Evolutionary conservation across 2,888 invertebrate species (phyloP), one percentile per base, ranked within the genome.

Genomic region (Pristionchus japonicus): DNA sequence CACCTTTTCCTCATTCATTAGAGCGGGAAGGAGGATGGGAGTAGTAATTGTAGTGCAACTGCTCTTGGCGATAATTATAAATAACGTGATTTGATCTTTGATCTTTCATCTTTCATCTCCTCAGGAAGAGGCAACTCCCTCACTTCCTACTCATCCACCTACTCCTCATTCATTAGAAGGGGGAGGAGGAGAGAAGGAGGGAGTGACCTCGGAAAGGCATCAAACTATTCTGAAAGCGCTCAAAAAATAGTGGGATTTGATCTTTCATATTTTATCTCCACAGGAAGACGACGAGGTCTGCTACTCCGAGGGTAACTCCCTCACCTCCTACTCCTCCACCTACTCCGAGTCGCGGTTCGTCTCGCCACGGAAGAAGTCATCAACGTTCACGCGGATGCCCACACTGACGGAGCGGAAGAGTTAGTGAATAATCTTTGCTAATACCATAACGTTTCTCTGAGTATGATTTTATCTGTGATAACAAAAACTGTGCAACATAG

Each of bases 241-340:
- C 23, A 31, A 31, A 31, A 4, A 1, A 7, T 23, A 77, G 20
- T 23, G 43, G 11, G 1, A n/a, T 27, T 20, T 49, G 23, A 27
- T 3, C 4, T 6, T 49, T 37, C 4, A 49, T 43, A 3, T 31
- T n/a, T 82, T 11, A 82, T 82, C 49, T 17, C 49, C 9, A 1
- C 85, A 86, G 86, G 86, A 86, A 49, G 86, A 86, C 70, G 86
- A 86, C 31, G 49, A 43, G 43, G 74, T n/a, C 2, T n/a, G 47
- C 34, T 87, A 77, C 77, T 87, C 87, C 17, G 87, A 87, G 37
- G n/a, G 43, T 3, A 74, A 87, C 43, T 87, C 64, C 20, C 77
- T 87, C 77, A 87, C 87, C 17, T 77, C 87, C 37, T 40, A 52
- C 47, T 27, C 40, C 31, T 61, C 84, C 27, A 23, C 37, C 43